phyloP scores from a whole-genome alignment of 35 echinoderm and acorn worm species.

The Amphiura filiformis region DNA sequence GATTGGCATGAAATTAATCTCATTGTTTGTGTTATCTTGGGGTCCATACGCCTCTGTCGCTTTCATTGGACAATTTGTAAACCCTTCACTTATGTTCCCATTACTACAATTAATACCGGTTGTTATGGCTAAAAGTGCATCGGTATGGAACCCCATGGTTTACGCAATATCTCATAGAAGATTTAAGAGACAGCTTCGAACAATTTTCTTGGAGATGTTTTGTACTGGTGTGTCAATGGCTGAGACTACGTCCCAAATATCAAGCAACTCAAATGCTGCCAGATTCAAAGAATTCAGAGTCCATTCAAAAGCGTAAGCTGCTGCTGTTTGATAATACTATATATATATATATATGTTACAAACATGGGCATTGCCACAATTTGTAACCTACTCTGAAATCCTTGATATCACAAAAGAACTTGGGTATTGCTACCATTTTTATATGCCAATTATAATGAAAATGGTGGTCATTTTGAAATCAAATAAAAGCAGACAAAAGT shows the following conservation, averaged over 20 bases:
- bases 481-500: too few species aligned
- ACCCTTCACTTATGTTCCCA: neutral
- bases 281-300: too few species aligned
- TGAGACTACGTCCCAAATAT: neutral
- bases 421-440: too few species aligned
- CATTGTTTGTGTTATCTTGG: constrained; percentile 28
- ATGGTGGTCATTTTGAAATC: too few species aligned
- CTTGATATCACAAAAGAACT: too few species aligned
- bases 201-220: neutral
- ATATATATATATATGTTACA: too few species aligned
- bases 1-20: neutral
- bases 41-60: constrained; percentile 8
- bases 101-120: neutral
- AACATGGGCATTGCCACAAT: too few species aligned
- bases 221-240: neutral
- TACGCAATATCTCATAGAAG: constrained; percentile 24
- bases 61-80: neutral
- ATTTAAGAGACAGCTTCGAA: constrained; percentile 1
- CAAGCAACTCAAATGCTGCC: neutral
- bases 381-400: too few species aligned
- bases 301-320: too few species aligned
- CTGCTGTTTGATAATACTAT: too few species aligned
- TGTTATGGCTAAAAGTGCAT: constrained; percentile 24
- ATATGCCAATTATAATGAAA: too few species aligned
- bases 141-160: constrained; percentile 17